A percentile compares a stretch with the other conserved stretches of the same genome.
These are phyloP conservation scores for Coracopsis vasa DNA, from an alignment of 2,113 vertebrate species.

Conservation along the genomic window DNA sequence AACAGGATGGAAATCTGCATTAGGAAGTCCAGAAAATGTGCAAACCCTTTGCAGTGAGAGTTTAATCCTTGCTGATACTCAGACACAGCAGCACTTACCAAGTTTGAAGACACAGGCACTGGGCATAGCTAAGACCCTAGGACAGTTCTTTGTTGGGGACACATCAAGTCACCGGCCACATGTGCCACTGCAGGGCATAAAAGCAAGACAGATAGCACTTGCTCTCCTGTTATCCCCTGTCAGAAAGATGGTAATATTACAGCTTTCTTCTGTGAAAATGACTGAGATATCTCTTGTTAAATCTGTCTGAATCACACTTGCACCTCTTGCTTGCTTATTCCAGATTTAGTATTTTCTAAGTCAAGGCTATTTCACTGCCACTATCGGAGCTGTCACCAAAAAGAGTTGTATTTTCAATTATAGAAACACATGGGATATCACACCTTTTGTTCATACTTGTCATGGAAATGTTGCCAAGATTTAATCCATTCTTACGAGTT, in stretches of 20 bases:
- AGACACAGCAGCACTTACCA: neutral
- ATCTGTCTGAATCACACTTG: neutral
- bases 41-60: neutral
- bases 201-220: neutral
- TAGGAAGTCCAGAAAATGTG: neutral
- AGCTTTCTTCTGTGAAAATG: neutral
- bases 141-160: neutral
- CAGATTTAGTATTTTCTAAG: slow-evolving; percentile 49
- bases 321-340: neutral
- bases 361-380: slow-evolving; percentile 9
- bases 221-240: neutral
- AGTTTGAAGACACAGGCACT: neutral
- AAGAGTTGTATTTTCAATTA: slow-evolving; percentile 59
- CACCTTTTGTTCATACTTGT: slow-evolving; percentile 52
- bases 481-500: slow-evolving; percentile 19
- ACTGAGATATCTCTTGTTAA: neutral
- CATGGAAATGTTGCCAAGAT: slow-evolving; percentile 1
- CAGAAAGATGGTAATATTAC: neutral
- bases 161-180: neutral
- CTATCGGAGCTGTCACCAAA: slow-evolving; percentile 16
- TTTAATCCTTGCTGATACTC: neutral
- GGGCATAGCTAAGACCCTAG: neutral
- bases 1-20: neutral
- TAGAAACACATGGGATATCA: slow-evolving; percentile 45
- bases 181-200: neutral